Conservation (phyloP, 2,888 invertebrate genomes). For the Clivina fossor region DNA sequence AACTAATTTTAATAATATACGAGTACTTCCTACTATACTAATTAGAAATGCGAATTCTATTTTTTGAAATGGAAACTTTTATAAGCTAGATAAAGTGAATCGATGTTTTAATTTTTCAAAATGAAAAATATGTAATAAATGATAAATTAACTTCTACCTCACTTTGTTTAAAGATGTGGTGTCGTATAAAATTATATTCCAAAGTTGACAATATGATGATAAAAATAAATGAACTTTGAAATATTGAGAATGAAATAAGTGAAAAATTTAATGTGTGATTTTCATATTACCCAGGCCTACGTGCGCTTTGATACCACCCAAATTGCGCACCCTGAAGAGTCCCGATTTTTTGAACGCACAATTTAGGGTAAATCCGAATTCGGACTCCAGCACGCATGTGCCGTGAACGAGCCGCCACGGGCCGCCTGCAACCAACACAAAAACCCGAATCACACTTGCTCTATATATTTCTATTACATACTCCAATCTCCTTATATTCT, state of each 20-base stretch:
- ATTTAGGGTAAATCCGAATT: constrained; percentile 87
- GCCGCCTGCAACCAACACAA: constrained; percentile 61
- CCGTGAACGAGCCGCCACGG: constrained; percentile 66
- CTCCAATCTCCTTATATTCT: no score
- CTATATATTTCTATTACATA: no score
- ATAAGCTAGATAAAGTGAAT: no score
- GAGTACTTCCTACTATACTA: no score
- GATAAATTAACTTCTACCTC: no score
- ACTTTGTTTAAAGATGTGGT: neutral
- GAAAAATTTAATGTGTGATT: neutral
- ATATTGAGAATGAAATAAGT: neutral
- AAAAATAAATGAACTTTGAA: neutral
- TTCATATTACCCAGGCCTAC: constrained; percentile 77
- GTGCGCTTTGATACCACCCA: constrained; percentile 88
- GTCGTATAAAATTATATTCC: neutral
- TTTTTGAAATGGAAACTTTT: no score
- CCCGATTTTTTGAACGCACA: constrained; percentile 92
- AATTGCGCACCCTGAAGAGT: constrained; percentile 85
- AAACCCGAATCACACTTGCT: no score
- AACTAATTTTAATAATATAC: no score
- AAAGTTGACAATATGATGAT: neutral
- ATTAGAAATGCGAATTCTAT: no score
- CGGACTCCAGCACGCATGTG: constrained; percentile 85
- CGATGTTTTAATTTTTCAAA: no score
- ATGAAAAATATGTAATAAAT: no score